phyloP scores from a whole-genome alignment of 2,888 invertebrate species.

The Eristalis intricaria region DNA sequence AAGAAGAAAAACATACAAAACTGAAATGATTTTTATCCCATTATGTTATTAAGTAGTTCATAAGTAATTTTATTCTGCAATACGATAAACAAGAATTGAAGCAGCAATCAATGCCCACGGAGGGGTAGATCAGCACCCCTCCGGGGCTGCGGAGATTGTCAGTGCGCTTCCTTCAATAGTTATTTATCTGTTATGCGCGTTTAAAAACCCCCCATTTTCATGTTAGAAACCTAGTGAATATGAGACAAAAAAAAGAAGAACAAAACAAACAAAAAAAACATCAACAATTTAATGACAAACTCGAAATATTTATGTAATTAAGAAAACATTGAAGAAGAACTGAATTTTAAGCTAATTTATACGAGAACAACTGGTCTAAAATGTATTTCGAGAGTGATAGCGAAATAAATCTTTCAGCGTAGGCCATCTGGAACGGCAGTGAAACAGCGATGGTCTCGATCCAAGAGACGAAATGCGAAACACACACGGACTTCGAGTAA shows the following conservation, averaged over 20 bases:
- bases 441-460: background rate
- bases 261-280: constrained; percentile 8
- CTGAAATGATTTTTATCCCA: constrained; percentile 51
- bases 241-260: constrained; percentile 30
- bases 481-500: background rate
- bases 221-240: constrained; percentile 59
- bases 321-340: constrained; percentile 32
- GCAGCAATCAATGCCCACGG: constrained; percentile 3
- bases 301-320: constrained; percentile 50
- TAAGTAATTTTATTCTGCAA: constrained; percentile 51
- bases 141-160: constrained; percentile 23
- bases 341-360: constrained; percentile 61
- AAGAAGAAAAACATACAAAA: constrained; percentile 39
- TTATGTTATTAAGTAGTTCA: constrained; percentile 38
- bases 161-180: constrained; percentile 21
- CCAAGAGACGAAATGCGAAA: background rate
- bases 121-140: background rate
- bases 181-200: constrained; percentile 56
- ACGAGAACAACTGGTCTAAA: constrained; percentile 28
- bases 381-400: constrained; percentile 51
- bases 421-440: background rate
- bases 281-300: constrained; percentile 18
- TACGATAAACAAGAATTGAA: constrained; percentile 19
- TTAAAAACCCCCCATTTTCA: constrained; percentile 50
- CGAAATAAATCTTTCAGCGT: constrained; percentile 61